Conservation (phyloP, 2,113 vertebrate genomes). For the Podocnemis expansa region DNA sequence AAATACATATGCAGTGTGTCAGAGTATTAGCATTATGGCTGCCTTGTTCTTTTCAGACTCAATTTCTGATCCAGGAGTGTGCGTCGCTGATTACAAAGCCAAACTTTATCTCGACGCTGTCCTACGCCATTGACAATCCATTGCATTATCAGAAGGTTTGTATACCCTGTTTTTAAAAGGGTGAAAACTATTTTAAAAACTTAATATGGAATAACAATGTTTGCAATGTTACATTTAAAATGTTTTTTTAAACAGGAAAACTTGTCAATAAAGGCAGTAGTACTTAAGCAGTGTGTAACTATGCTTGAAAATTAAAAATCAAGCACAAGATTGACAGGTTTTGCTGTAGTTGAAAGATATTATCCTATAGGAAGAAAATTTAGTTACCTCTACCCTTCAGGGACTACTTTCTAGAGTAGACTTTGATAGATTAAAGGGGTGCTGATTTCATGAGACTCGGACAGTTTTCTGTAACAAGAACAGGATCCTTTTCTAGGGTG, state of each 20-base stretch:
- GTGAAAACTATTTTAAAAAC: neutral
- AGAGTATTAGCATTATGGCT: neutral
- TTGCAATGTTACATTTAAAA: neutral
- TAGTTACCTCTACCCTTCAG: neutral
- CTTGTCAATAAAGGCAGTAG: neutral
- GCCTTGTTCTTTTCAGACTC: conserved; percentile 85
- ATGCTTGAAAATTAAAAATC: neutral
- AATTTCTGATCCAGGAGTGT: conserved; percentile 99
- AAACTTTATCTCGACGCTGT: conserved; percentile 99
- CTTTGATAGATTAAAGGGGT: neutral
- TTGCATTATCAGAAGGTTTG: conserved; percentile 99
- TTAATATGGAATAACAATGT: neutral
- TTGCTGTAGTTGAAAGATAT: neutral
- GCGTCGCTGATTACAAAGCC: conserved; percentile 98
- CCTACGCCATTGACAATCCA: conserved; percentile 99
- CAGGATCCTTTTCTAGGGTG: neutral
- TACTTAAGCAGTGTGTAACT: neutral
- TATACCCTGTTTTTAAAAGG: neutral
- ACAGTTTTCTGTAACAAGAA: neutral
- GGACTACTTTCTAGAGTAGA: neutral
- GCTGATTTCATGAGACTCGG: neutral
- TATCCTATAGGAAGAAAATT: neutral
- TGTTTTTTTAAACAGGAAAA: neutral
- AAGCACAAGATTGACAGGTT: neutral
- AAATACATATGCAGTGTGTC: neutral